Percentiles rank a stretch among this genome's conserved stretches.
Evolutionary conservation across 2,797 vertebrate species (phyloP).

Genomic region (Cygnus olor): DNA sequence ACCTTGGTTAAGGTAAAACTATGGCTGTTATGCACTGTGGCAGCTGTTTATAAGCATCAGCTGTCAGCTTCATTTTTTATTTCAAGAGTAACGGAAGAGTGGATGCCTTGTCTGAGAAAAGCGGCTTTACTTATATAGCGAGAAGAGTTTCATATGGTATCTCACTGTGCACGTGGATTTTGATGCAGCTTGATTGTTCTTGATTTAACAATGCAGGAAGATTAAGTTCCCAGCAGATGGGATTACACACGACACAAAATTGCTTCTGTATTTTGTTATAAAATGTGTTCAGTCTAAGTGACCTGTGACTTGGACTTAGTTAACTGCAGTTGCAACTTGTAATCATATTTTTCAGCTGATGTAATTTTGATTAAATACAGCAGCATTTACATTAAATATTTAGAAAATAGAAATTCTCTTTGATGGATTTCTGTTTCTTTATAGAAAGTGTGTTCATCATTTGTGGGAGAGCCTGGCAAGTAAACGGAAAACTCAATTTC

Average conservation of each 20-base stretch:
- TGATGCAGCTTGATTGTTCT: not conserved
- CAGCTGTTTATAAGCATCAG: slow-evolving; percentile 7
- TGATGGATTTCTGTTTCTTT: not conserved
- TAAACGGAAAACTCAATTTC: not conserved
- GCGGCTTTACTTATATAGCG: not conserved
- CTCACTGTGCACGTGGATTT: not conserved
- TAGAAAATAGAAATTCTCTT: not conserved
- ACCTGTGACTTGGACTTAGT: not conserved
- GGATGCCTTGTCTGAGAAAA: not conserved
- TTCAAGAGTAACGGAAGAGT: not conserved
- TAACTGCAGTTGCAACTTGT: not conserved
- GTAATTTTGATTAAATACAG: not conserved
- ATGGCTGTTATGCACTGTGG: not conserved
- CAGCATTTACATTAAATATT: not conserved
- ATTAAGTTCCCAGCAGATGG: not conserved
- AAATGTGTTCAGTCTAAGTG: not conserved
- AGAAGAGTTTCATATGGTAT: not conserved
- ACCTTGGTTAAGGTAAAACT: slow-evolving; percentile 8
- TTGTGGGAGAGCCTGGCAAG: not conserved
- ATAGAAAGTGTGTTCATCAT: not conserved
- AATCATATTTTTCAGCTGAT: not conserved
- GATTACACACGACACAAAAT: not conserved
- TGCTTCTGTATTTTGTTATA: not conserved
- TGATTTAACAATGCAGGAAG: not conserved
- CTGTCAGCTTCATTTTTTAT: not conserved